phyloP scores from a whole-genome alignment of 2,797 vertebrate genomes.

The Chiroxiphia lanceolata region DNA sequence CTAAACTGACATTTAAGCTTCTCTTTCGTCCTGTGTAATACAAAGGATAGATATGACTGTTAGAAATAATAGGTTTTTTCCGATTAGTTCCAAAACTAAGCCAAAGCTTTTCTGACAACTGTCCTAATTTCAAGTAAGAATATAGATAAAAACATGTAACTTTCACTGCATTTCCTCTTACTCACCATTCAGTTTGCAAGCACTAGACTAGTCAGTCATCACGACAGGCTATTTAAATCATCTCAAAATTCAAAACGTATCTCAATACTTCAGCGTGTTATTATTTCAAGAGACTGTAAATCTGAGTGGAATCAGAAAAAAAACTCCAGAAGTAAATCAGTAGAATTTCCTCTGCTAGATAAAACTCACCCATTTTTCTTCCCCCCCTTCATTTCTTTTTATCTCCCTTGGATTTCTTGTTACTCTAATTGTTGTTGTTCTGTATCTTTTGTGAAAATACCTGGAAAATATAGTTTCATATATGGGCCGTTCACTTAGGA shows the following conservation, averaged over 20 bases:
- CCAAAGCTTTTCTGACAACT: background rate
- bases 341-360: background rate
- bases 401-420: background rate
- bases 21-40: background rate
- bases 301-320: background rate
- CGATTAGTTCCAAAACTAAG: background rate
- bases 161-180: background rate
- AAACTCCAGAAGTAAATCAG: background rate
- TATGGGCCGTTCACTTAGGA: background rate
- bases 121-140: background rate
- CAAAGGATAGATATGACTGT: background rate
- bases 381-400: background rate
- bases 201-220: background rate
- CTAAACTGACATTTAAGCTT: background rate
- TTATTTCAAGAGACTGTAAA: background rate
- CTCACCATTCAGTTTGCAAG: background rate
- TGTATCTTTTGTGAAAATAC: background rate
- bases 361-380: background rate
- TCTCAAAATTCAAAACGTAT: background rate
- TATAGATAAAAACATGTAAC: background rate
- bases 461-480: background rate
- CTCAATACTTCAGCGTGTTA: background rate
- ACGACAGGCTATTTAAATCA: background rate
- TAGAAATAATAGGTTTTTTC: background rate
- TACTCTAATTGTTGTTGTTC: background rate